phyloP scores from a whole-genome alignment of 2,113 vertebrate genomes.

The Podarcis cretensis region DNA sequence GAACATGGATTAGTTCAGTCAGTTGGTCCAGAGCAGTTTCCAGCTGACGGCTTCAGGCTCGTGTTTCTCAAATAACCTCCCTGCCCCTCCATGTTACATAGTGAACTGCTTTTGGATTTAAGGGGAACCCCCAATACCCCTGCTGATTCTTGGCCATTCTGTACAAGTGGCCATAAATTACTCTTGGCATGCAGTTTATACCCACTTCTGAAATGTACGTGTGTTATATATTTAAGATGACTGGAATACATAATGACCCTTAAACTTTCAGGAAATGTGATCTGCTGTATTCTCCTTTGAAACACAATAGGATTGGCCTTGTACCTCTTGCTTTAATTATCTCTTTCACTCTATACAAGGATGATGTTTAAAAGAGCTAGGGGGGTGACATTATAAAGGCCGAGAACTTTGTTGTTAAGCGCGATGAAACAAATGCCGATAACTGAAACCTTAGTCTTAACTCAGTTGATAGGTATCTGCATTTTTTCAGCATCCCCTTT shows the following conservation, averaged over 20 bases:
- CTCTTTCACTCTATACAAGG: slow-evolving; percentile 60
- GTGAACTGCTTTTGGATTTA: background rate
- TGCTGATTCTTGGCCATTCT: background rate
- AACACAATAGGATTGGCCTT: background rate
- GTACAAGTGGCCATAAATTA: background rate
- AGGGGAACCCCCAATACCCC: too few species aligned
- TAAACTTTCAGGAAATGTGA: background rate
- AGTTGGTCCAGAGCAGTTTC: background rate
- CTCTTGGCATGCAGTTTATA: background rate
- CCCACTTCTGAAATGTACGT: background rate
- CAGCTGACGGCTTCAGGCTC: background rate
- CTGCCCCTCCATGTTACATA: background rate
- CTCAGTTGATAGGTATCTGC: slow-evolving; percentile 76
- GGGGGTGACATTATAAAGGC: slow-evolving; percentile 68
- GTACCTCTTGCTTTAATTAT: slow-evolving; percentile 73
- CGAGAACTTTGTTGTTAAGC: slow-evolving; percentile 77
- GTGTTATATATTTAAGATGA: background rate
- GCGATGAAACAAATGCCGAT: slow-evolving; percentile 75
- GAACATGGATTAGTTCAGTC: background rate
- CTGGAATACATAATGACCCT: background rate
- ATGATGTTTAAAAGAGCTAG: slow-evolving; percentile 77
- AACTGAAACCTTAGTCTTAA: slow-evolving; percentile 79
- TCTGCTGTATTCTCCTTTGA: background rate
- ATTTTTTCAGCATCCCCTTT: slow-evolving; percentile 77
- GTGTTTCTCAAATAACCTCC: too few species aligned